phyloP scores from a whole-genome alignment of 2,797 vertebrate genomes.

The Mus caroli region DNA sequence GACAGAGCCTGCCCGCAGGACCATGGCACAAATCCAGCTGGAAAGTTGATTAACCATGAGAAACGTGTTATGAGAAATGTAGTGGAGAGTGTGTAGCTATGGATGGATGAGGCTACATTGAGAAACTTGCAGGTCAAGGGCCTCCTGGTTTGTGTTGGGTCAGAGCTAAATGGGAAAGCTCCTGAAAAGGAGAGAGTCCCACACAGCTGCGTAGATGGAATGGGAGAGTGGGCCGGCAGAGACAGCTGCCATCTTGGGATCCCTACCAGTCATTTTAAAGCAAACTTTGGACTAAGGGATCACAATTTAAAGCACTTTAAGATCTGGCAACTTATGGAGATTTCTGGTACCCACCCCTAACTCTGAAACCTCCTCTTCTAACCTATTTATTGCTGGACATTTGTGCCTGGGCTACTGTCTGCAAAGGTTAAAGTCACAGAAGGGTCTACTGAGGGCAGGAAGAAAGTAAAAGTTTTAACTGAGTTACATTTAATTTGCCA shows the following conservation, averaged over 20 bases:
- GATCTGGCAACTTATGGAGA: not conserved
- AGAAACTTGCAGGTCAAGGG: not conserved
- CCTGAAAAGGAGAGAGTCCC: not conserved
- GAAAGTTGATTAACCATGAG: not conserved
- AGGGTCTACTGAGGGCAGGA: not conserved
- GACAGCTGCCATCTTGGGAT: not conserved
- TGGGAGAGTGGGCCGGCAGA: not conserved
- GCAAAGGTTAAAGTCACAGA: not conserved
- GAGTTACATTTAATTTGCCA: not conserved
- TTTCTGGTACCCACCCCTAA: not conserved
- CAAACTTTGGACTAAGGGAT: not conserved
- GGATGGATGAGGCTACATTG: not conserved
- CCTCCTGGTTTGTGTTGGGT: not conserved
- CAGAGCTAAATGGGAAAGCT: not conserved
- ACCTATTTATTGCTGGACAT: not conserved
- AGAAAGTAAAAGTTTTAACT: not conserved
- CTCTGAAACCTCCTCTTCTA: too few species aligned
- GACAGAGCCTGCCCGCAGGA: too few species aligned
- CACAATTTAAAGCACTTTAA: not conserved
- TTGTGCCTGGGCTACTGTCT: not conserved
- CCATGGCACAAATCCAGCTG: not conserved
- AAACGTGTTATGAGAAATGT: not conserved
- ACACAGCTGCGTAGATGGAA: not conserved
- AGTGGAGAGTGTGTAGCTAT: fast-evolving
- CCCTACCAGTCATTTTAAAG: not conserved